A percentile compares a stretch with the other conserved stretches of the same genome.
Conservation (phyloP, 2,797 vertebrate genomes). For the Adrianichthys oophorus region DNA sequence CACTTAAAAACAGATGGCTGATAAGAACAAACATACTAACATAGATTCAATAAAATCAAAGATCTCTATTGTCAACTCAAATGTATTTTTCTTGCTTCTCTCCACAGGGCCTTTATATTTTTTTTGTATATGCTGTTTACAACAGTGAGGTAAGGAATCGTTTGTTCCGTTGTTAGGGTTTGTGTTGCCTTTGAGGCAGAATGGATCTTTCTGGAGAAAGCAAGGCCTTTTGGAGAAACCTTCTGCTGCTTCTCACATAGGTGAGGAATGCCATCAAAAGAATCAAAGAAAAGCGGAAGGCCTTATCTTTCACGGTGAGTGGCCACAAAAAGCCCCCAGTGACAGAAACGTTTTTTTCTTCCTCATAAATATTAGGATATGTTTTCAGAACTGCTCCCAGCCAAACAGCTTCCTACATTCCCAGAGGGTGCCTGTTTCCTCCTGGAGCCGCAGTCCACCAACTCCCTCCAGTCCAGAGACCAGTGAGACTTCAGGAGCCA, state of each 20-base stretch:
- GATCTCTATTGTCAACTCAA: conserved; percentile 10
- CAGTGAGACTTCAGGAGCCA: conserved; percentile 62
- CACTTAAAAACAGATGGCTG: too few relatives aligned
- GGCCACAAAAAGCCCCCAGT: conserved; percentile 6
- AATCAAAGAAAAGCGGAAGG: conserved; percentile 90
- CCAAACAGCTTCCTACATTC: conserved; percentile 81
- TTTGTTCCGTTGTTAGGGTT: conserved; percentile 23
- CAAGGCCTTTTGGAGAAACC: conserved; percentile 30
- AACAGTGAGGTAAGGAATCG: conserved; percentile 87
- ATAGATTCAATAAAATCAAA: background rate
- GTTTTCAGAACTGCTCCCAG: conserved; percentile 86
- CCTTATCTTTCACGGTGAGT: conserved; percentile 85
- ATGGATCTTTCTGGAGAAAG: conserved; percentile 27
- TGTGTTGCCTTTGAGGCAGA: conserved; percentile 8
- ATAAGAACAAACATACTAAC: too few relatives aligned
- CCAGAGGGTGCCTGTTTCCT: conserved; percentile 69
- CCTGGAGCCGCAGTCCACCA: conserved; percentile 75
- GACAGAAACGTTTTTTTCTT: background rate
- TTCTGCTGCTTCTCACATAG: conserved; percentile 66
- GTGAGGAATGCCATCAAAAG: conserved; percentile 88
- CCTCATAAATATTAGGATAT: conserved; percentile 3
- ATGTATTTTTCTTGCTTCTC: conserved; percentile 26
- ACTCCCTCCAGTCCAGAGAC: conserved; percentile 74
- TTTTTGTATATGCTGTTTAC: conserved; percentile 89
- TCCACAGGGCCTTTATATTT: conserved; percentile 89